Conservation (phyloP, 1,140 invertebrate species). For the Drosophila takahashii region DNA sequence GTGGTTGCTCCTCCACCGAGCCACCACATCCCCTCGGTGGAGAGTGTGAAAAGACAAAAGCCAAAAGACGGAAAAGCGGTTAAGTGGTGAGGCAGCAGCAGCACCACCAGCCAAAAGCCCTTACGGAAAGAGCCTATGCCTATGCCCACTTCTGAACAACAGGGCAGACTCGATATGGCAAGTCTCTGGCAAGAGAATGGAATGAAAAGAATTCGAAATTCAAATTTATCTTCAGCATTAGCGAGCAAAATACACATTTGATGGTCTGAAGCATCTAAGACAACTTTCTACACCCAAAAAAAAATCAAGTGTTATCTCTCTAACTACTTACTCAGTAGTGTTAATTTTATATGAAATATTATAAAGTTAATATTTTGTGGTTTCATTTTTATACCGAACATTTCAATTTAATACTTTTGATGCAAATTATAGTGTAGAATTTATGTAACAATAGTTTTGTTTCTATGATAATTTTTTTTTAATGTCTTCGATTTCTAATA, state of each 20-base stretch:
- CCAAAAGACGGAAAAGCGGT: conserved; percentile 77
- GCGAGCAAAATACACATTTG: not conserved
- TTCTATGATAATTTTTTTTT: no score
- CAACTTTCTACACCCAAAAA: no score
- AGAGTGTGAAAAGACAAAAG: conserved; percentile 74
- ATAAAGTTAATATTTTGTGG: no score
- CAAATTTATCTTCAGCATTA: not conserved
- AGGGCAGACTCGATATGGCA: conserved; percentile 5
- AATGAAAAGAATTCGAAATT: not conserved
- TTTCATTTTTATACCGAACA: no score
- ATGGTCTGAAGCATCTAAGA: not conserved
- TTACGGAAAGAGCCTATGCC: conserved; percentile 50
- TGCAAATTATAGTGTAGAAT: no score
- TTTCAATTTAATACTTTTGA: no score
- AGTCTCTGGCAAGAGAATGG: not conserved
- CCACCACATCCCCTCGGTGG: conserved; percentile 9
- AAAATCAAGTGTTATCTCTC: no score
- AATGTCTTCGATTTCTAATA: no score
- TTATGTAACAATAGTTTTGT: no score
- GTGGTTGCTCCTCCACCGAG: conserved; percentile 47
- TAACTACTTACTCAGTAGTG: no score
- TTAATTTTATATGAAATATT: no score
- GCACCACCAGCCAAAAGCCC: conserved; percentile 56
- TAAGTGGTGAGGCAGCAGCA: conserved; percentile 68
- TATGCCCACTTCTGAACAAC: conserved; percentile 50